Evolutionary conservation across 2,797 vertebrate genomes (phyloP).

Genomic region (Danio kyathit): DNA sequence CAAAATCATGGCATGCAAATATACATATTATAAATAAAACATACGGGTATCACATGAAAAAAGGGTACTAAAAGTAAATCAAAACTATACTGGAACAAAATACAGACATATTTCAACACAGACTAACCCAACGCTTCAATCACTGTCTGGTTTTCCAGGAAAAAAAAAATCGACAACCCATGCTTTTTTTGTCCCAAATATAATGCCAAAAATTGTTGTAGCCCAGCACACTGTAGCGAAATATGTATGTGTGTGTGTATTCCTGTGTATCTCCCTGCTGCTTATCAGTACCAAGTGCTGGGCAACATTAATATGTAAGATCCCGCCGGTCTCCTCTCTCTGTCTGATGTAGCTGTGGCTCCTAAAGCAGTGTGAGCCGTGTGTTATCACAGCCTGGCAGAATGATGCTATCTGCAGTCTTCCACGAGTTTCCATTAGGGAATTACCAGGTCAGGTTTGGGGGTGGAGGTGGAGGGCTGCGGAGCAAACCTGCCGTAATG

Average conservation of each 20-base stretch:
- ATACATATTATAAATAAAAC: too few relatives aligned
- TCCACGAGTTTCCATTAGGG: constrained; percentile 79
- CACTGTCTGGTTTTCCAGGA: background rate
- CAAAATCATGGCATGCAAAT: too few relatives aligned
- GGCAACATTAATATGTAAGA: constrained; percentile 80
- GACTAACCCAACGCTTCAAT: background rate
- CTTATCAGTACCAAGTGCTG: constrained; percentile 75
- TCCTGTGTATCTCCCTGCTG: constrained; percentile 46
- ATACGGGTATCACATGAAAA: too few relatives aligned
- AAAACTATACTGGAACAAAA: too few relatives aligned
- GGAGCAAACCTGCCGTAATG: constrained; percentile 35
- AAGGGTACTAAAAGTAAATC: too few relatives aligned
- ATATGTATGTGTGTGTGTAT: constrained; percentile 39
- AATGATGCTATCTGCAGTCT: constrained; percentile 74
- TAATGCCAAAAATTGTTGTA: constrained; percentile 61
- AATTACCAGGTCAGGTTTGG: constrained; percentile 32
- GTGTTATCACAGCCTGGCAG: constrained; percentile 69
- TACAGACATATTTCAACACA: background rate
- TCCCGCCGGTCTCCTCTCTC: constrained; percentile 67
- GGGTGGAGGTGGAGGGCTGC: background rate
- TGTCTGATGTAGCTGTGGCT: constrained; percentile 72
- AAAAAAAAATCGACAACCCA: constrained; percentile 23
- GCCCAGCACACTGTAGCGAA: constrained; percentile 63
- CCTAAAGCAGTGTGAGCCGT: constrained; percentile 65
- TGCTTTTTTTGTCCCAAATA: constrained; percentile 62